Percentiles rank a stretch among this genome's conserved stretches.
Evolutionary conservation across 30 jellyfish, hydroid and myxozoan species (phyloP).

Genomic region (Chrysaora quinquecirrha): DNA sequence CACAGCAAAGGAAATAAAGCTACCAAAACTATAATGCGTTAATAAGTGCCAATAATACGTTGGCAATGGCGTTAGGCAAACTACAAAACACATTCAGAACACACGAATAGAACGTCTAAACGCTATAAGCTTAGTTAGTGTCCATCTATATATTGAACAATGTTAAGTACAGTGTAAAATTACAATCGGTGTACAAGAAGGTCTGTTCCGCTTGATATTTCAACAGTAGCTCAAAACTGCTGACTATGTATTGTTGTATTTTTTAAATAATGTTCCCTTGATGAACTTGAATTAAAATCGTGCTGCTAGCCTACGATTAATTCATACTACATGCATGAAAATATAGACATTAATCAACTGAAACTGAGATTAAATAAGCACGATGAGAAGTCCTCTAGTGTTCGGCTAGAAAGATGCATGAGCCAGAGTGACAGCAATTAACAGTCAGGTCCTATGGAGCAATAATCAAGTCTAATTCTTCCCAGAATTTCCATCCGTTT

Average conservation of each 20-base stretch:
- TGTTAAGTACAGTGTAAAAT: neutral
- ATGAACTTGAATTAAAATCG: too few relatives aligned
- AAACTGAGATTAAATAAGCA: neutral
- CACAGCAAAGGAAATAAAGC: conserved; percentile 61
- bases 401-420: neutral
- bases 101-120: neutral
- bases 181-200: neutral
- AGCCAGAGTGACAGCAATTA: conserved; percentile 13
- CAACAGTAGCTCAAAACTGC: too few relatives aligned
- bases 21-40: conserved; percentile 27
- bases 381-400: neutral
- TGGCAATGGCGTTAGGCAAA: conserved; percentile 29
- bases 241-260: too few relatives aligned
- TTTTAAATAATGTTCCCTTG: too few relatives aligned
- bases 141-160: neutral
- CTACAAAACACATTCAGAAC: neutral
- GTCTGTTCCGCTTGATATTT: too few relatives aligned
- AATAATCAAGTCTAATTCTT: neutral
- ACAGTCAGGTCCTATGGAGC: neutral
- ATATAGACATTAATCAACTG: neutral
- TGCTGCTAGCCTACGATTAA: neutral
- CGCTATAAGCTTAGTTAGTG: neutral
- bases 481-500: conserved; percentile 16
- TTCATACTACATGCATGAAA: neutral
- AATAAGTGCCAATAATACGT: conserved; percentile 48